Percentiles rank a stretch among this genome's conserved stretches.
Evolutionary conservation across 1,140 invertebrate genomes (phyloP).

Genomic region (Macrosteles quadrilineatus): DNA sequence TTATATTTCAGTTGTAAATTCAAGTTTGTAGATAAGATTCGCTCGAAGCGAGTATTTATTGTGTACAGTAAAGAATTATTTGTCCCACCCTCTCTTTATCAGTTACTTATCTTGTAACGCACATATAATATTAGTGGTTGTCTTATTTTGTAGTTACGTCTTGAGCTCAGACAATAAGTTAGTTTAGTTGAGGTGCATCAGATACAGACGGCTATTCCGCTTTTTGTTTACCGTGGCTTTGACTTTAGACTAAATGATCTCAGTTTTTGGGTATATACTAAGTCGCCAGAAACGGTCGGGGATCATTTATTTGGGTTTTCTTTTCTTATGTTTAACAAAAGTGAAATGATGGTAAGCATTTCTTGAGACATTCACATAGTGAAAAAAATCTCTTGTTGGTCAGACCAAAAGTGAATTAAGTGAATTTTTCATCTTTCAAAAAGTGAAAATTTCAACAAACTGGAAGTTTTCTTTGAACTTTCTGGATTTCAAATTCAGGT

Average conservation of each 20-base stretch:
- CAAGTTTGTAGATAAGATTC: constrained; percentile 13
- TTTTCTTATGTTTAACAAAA: no score
- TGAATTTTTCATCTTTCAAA: no score
- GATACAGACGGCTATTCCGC: neutral
- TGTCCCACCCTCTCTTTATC: constrained; percentile 4
- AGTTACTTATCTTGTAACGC: constrained; percentile 5
- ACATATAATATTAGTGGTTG: neutral
- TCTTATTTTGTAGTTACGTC: constrained; percentile 8
- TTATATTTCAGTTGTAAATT: no score
- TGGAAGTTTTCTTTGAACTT: no score
- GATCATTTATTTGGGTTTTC: neutral
- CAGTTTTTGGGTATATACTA: neutral
- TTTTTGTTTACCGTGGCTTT: neutral
- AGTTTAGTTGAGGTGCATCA: constrained; percentile 13
- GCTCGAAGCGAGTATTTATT: constrained; percentile 21
- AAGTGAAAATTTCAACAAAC: no score
- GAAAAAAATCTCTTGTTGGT: no score
- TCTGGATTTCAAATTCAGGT: no score
- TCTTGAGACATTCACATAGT: no score
- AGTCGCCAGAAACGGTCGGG: neutral
- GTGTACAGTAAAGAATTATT: constrained; percentile 14
- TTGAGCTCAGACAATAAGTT: constrained; percentile 21
- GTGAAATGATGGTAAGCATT: no score
- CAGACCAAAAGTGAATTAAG: no score
- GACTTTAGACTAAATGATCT: constrained; percentile 9